A percentile compares a stretch with the other conserved stretches of the same genome.
phyloP scores from a whole-genome alignment of 2,888 invertebrate species.

The Heliconius hortense region DNA sequence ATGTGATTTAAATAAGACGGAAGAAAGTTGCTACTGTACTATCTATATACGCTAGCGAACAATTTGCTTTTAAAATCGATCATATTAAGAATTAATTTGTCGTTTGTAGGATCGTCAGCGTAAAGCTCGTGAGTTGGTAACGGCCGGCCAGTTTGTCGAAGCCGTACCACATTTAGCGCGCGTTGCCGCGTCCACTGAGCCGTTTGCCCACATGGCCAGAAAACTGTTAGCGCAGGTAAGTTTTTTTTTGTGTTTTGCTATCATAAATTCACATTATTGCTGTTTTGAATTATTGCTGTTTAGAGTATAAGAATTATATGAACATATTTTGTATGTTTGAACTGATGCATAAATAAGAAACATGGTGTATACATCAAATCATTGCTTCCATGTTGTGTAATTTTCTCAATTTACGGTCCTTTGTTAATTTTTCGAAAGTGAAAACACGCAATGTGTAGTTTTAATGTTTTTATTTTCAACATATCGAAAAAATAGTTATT shows the following conservation, averaged over 20 bases:
- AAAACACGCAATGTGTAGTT: no score
- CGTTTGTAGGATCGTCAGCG: conserved; percentile 52
- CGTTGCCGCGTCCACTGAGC: conserved; percentile 52
- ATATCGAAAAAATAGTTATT: no score
- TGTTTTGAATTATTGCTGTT: no score
- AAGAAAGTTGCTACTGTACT: background rate
- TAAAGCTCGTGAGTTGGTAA: conserved; percentile 50
- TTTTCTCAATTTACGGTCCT: no score
- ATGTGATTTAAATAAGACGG: background rate
- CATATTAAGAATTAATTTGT: background rate
- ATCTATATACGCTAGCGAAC: background rate
- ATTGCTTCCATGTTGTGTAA: no score
- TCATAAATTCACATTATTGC: background rate
- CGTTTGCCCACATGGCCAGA: conserved; percentile 46
- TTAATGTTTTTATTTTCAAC: no score
- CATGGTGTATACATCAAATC: no score
- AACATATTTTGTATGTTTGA: background rate
- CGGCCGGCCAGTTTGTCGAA: conserved; percentile 48
- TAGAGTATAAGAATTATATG: no score
- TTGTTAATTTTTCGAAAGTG: no score
- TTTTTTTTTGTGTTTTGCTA: background rate
- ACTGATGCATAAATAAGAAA: no score
- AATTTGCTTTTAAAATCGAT: background rate
- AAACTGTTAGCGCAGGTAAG: conserved; percentile 47
- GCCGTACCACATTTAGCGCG: conserved; percentile 61